These are phyloP conservation scores for Nasonia oneida DNA, from an alignment of 2,888 invertebrate species.

Conservation along the genomic window DNA sequence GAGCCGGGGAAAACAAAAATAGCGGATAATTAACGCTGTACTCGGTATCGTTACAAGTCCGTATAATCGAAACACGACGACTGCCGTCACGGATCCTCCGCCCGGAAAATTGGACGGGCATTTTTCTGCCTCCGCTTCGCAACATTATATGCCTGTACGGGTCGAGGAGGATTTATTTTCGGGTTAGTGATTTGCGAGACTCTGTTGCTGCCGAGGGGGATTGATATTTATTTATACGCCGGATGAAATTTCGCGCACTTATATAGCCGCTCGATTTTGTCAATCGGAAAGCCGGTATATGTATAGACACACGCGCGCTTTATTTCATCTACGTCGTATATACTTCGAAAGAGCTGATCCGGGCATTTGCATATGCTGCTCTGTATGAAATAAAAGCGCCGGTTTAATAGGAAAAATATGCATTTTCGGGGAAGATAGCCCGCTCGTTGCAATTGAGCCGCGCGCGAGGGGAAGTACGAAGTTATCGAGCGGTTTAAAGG, in stretches of 20 bases:
- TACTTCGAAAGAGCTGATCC: slow-evolving; percentile 1
- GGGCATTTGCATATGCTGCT: slow-evolving; percentile 29
- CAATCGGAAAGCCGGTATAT: slow-evolving; percentile 18
- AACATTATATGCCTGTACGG: neutral
- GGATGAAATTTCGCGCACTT: slow-evolving; percentile 42
- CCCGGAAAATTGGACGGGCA: slow-evolving; percentile 51
- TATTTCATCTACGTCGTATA: slow-evolving; percentile 18
- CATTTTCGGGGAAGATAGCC: neutral
- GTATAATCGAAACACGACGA: slow-evolving; percentile 5
- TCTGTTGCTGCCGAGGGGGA: neutral
- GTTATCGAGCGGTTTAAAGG: neutral
- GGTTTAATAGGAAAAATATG: slow-evolving; percentile 6
- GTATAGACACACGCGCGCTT: neutral
- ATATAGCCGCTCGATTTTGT: slow-evolving; percentile 22
- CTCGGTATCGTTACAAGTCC: neutral
- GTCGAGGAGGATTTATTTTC: slow-evolving; percentile 44
- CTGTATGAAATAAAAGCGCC: neutral
- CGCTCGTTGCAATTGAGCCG: neutral
- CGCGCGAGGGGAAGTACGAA: neutral
- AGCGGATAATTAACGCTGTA: neutral
- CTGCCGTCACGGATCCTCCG: slow-evolving; percentile 29
- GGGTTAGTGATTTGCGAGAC: slow-evolving; percentile 44
- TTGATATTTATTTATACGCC: slow-evolving; percentile 57
- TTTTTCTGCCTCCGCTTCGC: slow-evolving; percentile 9
- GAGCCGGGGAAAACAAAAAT: slow-evolving; percentile 13